These are phyloP conservation scores for Congeria kusceri DNA, from an alignment of 2,888 invertebrate species.

Conservation along the genomic window DNA sequence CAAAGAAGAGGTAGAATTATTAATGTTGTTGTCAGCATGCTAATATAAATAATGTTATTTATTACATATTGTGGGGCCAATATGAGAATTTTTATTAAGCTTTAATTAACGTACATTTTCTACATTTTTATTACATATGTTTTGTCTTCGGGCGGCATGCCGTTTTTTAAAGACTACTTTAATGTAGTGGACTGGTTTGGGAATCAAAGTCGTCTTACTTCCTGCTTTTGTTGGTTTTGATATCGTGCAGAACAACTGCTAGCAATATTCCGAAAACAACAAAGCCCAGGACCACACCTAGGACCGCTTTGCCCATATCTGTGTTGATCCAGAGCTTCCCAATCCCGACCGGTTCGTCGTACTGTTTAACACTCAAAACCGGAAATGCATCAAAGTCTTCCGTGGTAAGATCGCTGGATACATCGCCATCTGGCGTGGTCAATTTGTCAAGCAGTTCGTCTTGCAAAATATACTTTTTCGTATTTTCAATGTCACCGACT, in stretches of 20 bases:
- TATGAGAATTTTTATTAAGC: too few species aligned
- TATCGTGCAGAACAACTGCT: not conserved
- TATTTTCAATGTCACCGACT: constrained; percentile 17
- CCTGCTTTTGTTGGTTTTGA: not conserved
- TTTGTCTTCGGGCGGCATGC: too few species aligned
- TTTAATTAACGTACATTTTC: too few species aligned
- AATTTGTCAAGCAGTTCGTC: constrained; percentile 34
- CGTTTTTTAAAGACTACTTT: too few species aligned
- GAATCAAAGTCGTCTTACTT: not conserved
- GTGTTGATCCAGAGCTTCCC: constrained; percentile 23
- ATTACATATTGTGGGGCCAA: too few species aligned
- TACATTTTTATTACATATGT: too few species aligned
- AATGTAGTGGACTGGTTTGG: too few species aligned
- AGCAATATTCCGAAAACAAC: not conserved
- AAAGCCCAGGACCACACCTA: constrained; percentile 1
- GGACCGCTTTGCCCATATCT: constrained; percentile 7
- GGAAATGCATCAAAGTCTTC: constrained; percentile 52
- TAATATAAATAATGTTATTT: too few species aligned
- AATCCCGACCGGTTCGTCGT: not conserved
- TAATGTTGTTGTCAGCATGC: too few species aligned
- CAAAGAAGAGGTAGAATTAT: too few species aligned
- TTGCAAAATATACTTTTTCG: constrained; percentile 40
- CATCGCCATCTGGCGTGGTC: constrained; percentile 17
- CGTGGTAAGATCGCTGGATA: constrained; percentile 40
- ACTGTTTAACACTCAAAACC: constrained; percentile 26